These are phyloP conservation scores for Halichoeres trimaculatus DNA, from an alignment of 2,113 vertebrate genomes.

Conservation along the genomic window DNA sequence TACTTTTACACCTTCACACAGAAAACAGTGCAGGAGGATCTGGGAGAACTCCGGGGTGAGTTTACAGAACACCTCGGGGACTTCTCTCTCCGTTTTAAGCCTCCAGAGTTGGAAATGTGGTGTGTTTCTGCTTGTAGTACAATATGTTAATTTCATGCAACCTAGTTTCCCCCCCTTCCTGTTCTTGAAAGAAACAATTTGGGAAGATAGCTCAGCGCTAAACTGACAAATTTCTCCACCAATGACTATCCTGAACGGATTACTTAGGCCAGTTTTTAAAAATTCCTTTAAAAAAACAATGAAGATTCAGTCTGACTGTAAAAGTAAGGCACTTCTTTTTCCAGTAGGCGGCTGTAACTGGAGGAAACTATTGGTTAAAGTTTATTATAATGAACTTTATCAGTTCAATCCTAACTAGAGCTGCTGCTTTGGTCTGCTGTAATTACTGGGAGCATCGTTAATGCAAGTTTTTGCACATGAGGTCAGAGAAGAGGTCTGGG, in stretches of 20 bases:
- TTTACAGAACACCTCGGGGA: not conserved
- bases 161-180: not conserved
- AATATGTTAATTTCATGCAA: not conserved
- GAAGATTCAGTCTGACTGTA: not conserved
- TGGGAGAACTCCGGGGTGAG: not conserved
- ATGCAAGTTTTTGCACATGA: too few relatives aligned
- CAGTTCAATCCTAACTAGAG: not conserved
- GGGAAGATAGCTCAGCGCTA: not conserved
- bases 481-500: too few relatives aligned
- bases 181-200: not conserved
- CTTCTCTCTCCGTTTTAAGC: not conserved
- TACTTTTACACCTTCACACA: conserved; percentile 1
- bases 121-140: not conserved
- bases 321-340: not conserved
- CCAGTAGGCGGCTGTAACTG: not conserved
- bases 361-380: not conserved
- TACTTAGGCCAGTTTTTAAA: not conserved
- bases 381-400: not conserved
- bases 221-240: not conserved
- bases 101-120: not conserved
- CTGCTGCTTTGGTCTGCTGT: not conserved
- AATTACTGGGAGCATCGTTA: too few relatives aligned
- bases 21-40: not conserved
- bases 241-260: not conserved
- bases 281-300: not conserved